Evolutionary conservation across 2,113 vertebrate genomes (phyloP).

Genomic region (Ceratotherium simum): DNA sequence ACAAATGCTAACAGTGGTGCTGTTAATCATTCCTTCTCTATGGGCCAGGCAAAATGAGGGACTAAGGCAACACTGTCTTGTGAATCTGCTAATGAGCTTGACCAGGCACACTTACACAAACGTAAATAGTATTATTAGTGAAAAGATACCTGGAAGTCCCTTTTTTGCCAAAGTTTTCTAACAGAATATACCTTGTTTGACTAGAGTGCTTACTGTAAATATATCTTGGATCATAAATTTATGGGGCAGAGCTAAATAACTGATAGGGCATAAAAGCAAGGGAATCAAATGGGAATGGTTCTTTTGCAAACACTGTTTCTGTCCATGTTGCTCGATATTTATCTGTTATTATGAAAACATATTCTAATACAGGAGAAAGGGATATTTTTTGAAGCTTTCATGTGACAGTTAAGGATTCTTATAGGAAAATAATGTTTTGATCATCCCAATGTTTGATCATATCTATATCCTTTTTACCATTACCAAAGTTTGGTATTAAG

Average conservation of each 20-base stretch:
- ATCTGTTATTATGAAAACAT: not conserved
- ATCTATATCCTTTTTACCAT: not conserved
- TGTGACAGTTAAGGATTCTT: not conserved
- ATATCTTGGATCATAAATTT: not conserved
- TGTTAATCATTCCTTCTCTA: not conserved
- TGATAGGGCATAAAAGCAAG: not conserved
- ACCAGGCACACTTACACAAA: not conserved
- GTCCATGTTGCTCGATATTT: not conserved
- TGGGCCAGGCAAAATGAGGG: not conserved
- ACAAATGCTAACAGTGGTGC: not conserved
- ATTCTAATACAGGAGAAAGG: not conserved
- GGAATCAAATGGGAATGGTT: not conserved
- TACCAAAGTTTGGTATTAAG: not conserved
- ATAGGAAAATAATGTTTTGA: not conserved
- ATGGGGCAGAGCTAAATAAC: not conserved
- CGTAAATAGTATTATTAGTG: not conserved
- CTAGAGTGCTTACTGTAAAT: not conserved
- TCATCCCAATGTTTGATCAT: not conserved
- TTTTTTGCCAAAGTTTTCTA: not conserved
- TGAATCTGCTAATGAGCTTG: not conserved
- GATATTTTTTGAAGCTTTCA: not conserved
- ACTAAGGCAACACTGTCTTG: not conserved
- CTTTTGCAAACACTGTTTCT: not conserved
- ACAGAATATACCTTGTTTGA: not conserved
- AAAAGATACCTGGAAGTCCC: not conserved